Base-by-base conservation (phyloP, 2,113 vertebrate genomes). In the Bubo bubo region DNA sequence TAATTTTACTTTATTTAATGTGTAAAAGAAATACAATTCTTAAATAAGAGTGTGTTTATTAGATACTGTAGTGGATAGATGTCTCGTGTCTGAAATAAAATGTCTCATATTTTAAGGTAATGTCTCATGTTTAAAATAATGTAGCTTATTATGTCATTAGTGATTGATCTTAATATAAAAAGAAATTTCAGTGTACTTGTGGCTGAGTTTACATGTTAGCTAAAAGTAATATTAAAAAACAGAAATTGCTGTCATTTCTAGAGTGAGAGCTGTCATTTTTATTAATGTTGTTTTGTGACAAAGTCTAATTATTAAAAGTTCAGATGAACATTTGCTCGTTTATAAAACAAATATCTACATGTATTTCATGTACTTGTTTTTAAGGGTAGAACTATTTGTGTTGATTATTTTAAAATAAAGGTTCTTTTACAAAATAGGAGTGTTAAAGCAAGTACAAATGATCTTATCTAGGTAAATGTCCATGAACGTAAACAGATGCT, bases 241-340 rank as follows among this genome's bases (percentile, higher is more conserved):
- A 49, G 52, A 81, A 3, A 17, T 1, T 34, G 19, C 21, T 66
- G 17, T 80, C 27, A 32, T 39, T 47, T 79, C 35, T 67, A 23
- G 45, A 41, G 21, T 39, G 55, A 79, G 52, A 70, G 41, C 32
- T 58, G 26, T 50, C 62, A 20, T 35, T 77, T 67, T 76, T 79
- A 19, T 56, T 67, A 43, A 49, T 0, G 0, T 0, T 59, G 85
- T 68, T 30, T 58, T 81, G 21, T 73, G 59, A 19, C 21, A 45
- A 88, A 64, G 30, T 21, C 27, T 52, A 35, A 9, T 32, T 67
- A 43, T 72, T 77, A 27, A 24, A 58, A 59, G 14, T 55, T 91
- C n/a, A 85, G 15, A 28, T 72, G 7, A 86, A 39, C 12, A 30
- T 68, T 60, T 87, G 66, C 41, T 83, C 30, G 12, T 70, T 47